Evolutionary conservation across 1,140 invertebrate genomes (phyloP).

Genomic region (Drosophila mayri): DNA sequence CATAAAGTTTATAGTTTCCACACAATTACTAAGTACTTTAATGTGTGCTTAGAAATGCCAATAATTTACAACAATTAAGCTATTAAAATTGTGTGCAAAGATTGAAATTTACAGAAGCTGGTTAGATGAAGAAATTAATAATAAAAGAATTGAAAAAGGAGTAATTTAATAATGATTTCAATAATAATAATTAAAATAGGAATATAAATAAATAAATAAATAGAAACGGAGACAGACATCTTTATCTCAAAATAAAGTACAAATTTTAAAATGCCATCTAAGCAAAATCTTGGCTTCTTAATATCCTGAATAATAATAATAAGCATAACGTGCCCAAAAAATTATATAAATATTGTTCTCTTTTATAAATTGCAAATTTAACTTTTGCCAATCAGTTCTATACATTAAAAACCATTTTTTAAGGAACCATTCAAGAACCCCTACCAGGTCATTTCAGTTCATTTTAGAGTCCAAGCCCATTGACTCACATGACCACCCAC

Average conservation of each 20-base stretch:
- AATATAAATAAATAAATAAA: neutral
- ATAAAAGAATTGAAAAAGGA: neutral
- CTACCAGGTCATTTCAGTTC: constrained; percentile 11
- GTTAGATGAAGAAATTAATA: neutral
- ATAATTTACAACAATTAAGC: constrained; percentile 10
- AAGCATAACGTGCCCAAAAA: neutral
- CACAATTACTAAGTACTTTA: constrained; percentile 6
- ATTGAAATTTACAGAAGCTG: neutral
- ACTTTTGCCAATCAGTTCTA: neutral
- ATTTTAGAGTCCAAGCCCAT: neutral
- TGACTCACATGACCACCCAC: constrained; percentile 29
- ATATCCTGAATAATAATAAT: neutral
- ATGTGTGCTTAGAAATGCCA: neutral
- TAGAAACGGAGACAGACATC: too few species aligned
- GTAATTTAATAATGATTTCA: neutral
- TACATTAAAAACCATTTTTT: too few species aligned
- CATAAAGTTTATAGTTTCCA: neutral
- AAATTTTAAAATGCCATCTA: neutral
- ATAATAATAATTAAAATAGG: neutral
- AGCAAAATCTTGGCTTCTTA: neutral
- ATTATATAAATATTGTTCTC: neutral
- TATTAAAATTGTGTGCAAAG: neutral
- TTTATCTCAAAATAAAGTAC: neutral
- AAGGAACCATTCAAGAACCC: neutral
- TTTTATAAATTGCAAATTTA: neutral